Base-by-base conservation (phyloP, 2,113 vertebrate species). In the Sinocyclocheilus maitianheensis region DNA sequence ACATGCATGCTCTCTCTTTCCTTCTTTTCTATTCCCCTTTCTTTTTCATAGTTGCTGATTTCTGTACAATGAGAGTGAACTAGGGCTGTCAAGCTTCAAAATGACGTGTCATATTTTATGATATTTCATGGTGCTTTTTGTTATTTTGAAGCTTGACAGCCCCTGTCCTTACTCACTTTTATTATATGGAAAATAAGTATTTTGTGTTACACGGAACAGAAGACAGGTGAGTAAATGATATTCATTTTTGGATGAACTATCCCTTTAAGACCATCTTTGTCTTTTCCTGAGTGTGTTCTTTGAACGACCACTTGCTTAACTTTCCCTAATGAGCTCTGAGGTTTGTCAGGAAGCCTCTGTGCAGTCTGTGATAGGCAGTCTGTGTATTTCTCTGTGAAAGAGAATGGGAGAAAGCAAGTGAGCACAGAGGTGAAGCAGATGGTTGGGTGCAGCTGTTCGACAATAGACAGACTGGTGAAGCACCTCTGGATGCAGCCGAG, bases 361-460 rank as follows among this genome's bases (percentile, higher is more conserved):
- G 81, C 24, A 69, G 46, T 53, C 80, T 82, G 43, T 46, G 37
- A 30, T 51, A 30, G 46, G 46, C 16, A 71, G 67, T 81, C 51
- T 81, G 53, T 78, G 55, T 77, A 55, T 65, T 37, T 30, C 51
- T 76, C 55, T 67, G 60, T 10, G 48, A 55, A 30, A 11, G 76
- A 55, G 74, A 65, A 67, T 30, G 51, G 74, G 79, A 83, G 78
- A 76, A 65, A 85, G 58, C 20, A 65, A 46, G 79, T 84, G 86
- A 86, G 90, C 4, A 71, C 81, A 83, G 65, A 71, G 81, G 81
- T 83, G 81, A 83, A 92, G 91, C 95, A 95, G 94, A 95, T 95
- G 95, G 94, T 91, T 84, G 63, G 83, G 92, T 87, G 93, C 95
- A 95, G 94, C 93, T 95, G 95, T 95, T 95, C 91, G 37, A 0